These are phyloP conservation scores for roundworm (Caenorhabditis elegans) DNA, from an alignment of 1,140 invertebrate species.

Conservation along the genomic window DNA sequence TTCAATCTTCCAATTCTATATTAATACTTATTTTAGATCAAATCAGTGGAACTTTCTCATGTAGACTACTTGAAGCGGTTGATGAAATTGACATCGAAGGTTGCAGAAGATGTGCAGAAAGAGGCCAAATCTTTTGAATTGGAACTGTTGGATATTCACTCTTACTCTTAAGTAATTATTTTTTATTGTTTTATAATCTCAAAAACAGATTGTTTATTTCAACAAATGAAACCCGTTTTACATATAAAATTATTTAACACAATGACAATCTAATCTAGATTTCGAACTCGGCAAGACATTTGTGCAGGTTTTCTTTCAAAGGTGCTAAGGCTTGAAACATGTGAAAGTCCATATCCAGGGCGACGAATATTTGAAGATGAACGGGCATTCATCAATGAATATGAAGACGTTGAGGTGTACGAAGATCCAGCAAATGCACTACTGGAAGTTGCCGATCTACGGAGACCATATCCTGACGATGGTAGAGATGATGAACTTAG, in stretches of 20 bases:
- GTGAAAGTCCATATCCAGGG: conserved; percentile 55
- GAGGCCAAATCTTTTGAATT: not conserved
- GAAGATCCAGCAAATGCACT: conserved; percentile 5
- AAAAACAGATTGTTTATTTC: too few relatives aligned
- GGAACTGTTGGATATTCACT: not conserved
- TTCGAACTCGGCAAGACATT: not conserved
- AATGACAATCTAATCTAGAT: not conserved
- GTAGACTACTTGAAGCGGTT: not conserved
- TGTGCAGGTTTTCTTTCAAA: conserved; percentile 35
- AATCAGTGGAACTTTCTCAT: not conserved
- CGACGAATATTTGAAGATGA: conserved; percentile 51
- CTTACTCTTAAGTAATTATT: not conserved
- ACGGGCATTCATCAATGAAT: conserved; percentile 41
- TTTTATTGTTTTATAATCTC: too few relatives aligned
- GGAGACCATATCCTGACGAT: conserved; percentile 2
- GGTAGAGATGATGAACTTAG: not conserved
- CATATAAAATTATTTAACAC: too few relatives aligned
- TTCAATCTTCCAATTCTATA: not conserved
- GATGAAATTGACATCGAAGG: not conserved
- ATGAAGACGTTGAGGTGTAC: conserved; percentile 41
- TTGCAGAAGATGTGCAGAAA: not conserved
- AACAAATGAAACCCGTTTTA: not conserved
- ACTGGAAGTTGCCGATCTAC: conserved; percentile 44
- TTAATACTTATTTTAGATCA: not conserved
- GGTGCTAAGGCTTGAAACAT: conserved; percentile 47